Conservation (phyloP, 2,797 vertebrate genomes). For the Valencia hispanica region DNA sequence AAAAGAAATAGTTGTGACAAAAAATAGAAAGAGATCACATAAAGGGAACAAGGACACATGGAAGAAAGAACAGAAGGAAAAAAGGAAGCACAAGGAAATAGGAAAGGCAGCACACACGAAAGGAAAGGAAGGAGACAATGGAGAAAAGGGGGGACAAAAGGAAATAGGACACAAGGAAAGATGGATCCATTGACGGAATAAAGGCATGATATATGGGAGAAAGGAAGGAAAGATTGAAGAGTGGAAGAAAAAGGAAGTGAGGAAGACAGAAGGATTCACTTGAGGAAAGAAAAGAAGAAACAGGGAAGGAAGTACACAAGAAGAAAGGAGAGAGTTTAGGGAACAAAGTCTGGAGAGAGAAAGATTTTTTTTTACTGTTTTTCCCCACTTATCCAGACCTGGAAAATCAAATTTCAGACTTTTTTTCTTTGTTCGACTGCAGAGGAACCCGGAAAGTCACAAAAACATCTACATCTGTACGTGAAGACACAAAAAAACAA, state of each 20-base stretch:
- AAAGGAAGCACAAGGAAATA: not conserved
- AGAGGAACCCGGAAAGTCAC: slow-evolving; percentile 12
- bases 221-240: no score
- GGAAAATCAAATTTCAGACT: not conserved
- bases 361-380: not conserved
- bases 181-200: no score
- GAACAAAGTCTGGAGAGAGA: not conserved
- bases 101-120: not conserved
- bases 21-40: no score
- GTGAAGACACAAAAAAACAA: slow-evolving; percentile 35
- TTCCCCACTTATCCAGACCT: not conserved
- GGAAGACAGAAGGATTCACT: not conserved
- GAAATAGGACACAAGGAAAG: no score
- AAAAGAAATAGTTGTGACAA: no score
- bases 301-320: not conserved
- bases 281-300: not conserved
- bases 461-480: slow-evolving; percentile 44
- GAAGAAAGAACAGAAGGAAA: no score
- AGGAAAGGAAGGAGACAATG: no score
- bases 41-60: no score
- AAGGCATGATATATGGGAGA: no score
- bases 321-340: not conserved
- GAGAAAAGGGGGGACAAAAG: no score
- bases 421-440: not conserved
- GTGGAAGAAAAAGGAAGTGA: no score